A percentile compares a stretch with the other conserved stretches of the same genome.
Evolutionary conservation across 2,113 vertebrate species (phyloP).

Genomic region (Chauna torquata): DNA sequence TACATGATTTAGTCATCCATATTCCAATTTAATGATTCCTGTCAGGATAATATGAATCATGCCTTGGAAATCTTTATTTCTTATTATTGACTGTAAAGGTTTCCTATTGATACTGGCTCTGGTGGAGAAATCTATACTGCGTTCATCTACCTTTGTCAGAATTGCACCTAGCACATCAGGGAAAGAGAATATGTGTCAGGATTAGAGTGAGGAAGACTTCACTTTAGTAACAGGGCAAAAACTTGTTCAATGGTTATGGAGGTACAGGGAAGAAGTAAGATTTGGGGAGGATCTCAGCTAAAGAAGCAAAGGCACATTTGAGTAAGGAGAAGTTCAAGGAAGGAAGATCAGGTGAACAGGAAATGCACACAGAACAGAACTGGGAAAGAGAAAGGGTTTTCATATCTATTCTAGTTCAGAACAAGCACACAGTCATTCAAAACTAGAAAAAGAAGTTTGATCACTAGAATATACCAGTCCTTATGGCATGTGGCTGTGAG

Average conservation of each 20-base stretch:
- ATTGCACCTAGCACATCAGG: background rate
- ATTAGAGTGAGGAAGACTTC: background rate
- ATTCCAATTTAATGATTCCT: background rate
- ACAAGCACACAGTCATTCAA: background rate
- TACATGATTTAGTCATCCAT: background rate
- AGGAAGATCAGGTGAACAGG: background rate
- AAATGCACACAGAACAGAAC: background rate
- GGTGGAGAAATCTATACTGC: background rate
- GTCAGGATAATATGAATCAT: background rate
- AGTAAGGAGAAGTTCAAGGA: background rate
- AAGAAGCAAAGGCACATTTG: background rate
- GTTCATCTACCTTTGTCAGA: background rate
- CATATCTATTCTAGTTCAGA: background rate
- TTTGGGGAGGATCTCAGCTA: background rate
- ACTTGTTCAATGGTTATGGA: background rate
- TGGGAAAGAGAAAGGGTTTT: background rate
- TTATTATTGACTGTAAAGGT: background rate
- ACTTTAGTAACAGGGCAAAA: background rate
- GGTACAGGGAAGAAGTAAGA: background rate
- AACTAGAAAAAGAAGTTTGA: background rate
- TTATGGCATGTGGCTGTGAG: background rate
- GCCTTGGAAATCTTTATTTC: background rate
- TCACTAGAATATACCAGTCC: background rate
- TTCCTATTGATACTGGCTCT: background rate
- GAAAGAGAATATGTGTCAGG: too few relatives aligned